Evolutionary conservation across 2,797 vertebrate genomes (phyloP), one percentile per base, ranked within the genome.

Genomic region (Acestrorhynchus altus): DNA sequence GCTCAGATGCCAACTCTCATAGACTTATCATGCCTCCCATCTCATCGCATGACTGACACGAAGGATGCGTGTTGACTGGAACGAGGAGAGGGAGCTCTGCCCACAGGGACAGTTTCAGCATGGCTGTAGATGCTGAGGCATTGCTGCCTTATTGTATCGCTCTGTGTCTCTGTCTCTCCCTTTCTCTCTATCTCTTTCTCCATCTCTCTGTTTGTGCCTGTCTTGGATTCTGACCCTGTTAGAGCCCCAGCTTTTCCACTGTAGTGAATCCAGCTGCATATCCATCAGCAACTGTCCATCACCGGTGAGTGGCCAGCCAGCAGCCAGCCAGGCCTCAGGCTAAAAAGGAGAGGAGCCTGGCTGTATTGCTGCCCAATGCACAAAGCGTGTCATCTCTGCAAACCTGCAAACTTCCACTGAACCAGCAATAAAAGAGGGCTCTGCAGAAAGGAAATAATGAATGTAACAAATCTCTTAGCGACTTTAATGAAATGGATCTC

Each of bases 1-100:
- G 76, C 73, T 76, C 11, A 52, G 77, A 87, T 87, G 88, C 89
- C 86, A 86, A 81, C 84, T 89, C 83, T 74, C 67, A 89, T 90
- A 79, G 77, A 79, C 83, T 82, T 81, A 86, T 78, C 64, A 74
- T 82, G 83, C 46, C 78, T 83, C 80, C 79, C 73, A 28, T 84
- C 83, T 79, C 84, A 84, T 85, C 76, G 80, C 85, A 82, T 83
- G 80, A 83, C 84, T 85, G 83, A 77, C 5, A 44, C 26, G 63
- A 35, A 39, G 49, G 80, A 87, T 77, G 59, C 26, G 20, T 81
- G 83, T 79, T 83, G 83, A 88, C 82, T 64, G 82, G 78, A 87
- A 82, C 39, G 51, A 84, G 78, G 82, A 84, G 15, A 18, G 28
- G 15, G 81, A 76, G 72, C 78, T 79, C 85, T 78, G 73, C 83